Base-by-base conservation (phyloP, 2,888 invertebrate genomes). In the Schrankia costaestrigalis region DNA sequence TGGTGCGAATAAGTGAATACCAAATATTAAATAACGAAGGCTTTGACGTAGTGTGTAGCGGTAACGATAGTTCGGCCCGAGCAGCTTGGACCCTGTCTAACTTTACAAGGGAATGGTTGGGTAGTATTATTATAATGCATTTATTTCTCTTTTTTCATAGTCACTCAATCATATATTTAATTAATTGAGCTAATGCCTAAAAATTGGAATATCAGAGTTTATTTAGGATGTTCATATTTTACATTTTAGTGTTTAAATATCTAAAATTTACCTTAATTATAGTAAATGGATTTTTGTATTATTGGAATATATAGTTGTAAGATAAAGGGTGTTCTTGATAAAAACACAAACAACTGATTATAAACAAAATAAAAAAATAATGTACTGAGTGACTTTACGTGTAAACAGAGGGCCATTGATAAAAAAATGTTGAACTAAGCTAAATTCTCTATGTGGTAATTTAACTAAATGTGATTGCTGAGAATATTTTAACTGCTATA, bases 241-340 rank as follows among this genome's bases (percentile, higher is more conserved):
- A 87, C 86, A 86, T 87, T 85, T 84, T 86, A 86, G 86, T 81
- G 79, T 81, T 85, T 85, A 86, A 86, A 84, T 85, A 85, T 84
- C 85, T 85, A 86, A 87, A 86, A 86, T 86, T 86, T 86, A 87
- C 85, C 86, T 84, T 87, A 85, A 86, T 84, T 86, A 84, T 86
- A 86, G 84, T 82, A 66, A 83, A 86, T 79, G 84, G 83, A 87
- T 87, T 86, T 86, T 86, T 86, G 86, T 87, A 86, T 86, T 87
- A 85, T 85, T 76, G 86, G 84, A 85, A 87, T 85, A 68, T 69
- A 79, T 82, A 86, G 85, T 71, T 83, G 74, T 86, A 86, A 87
- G 86, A 76, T 73, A 81, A 82, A 81, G 75, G 75, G 86, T 87
- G 86, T 85, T 86, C 81, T 82, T 73, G 75, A 78, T 78, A 75